These are phyloP conservation scores for Alectoris magna DNA, from an alignment of 2,797 vertebrate genomes.

Conservation along the genomic window DNA sequence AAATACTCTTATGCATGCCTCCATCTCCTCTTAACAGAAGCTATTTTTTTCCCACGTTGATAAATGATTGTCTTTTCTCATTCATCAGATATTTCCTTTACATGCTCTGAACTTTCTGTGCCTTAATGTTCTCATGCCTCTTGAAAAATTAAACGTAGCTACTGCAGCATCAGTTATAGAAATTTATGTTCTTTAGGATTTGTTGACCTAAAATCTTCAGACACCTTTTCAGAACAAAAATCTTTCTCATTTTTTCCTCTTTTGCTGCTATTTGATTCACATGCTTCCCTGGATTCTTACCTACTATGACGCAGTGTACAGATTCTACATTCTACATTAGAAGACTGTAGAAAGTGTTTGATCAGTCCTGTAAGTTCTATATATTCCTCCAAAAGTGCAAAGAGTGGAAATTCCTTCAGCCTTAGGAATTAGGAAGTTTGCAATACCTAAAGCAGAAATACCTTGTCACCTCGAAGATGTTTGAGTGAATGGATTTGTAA, in stretches of 20 bases:
- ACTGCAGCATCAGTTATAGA: not conserved
- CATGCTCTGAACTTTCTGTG: not conserved
- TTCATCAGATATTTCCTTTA: not conserved
- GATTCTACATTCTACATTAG: not conserved
- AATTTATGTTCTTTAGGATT: not conserved
- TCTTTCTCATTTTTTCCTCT: not conserved
- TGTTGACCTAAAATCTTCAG: not conserved
- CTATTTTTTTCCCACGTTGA: not conserved
- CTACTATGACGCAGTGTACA: not conserved
- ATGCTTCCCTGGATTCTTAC: not conserved
- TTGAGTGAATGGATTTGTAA: not conserved
- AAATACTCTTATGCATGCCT: slow-evolving; percentile 2
- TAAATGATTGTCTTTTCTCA: not conserved
- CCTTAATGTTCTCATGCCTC: not conserved
- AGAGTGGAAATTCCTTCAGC: not conserved
- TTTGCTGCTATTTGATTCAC: not conserved
- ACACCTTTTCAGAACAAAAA: not conserved
- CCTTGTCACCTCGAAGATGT: not conserved
- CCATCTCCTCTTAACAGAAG: not conserved
- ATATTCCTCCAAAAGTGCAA: not conserved
- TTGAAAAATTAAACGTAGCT: not conserved
- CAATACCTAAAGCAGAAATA: not conserved
- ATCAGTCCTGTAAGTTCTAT: not conserved
- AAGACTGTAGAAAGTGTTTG: not conserved
- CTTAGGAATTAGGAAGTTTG: not conserved